Base-by-base conservation (phyloP, 2,888 invertebrate genomes). In the Catocala nupta region DNA sequence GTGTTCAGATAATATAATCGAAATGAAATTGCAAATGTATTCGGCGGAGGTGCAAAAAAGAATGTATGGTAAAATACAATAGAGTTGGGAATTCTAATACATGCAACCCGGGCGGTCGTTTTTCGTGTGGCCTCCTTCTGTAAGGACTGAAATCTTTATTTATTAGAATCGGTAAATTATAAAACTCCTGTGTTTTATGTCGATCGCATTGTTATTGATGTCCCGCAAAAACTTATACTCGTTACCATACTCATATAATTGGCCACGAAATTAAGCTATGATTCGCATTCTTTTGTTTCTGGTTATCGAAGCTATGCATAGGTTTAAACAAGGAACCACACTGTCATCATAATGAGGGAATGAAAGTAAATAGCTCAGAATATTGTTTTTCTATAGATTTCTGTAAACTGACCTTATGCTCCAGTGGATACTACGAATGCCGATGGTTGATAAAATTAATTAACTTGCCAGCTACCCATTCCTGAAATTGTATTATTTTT, bases 111-210 rank as follows among this genome's bases (percentile, higher is more conserved):
- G 94, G 94, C 90, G 94, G 94, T 91, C 92, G 85, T 94, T 94
- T 94, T 94, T 93, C 83, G 85, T 83, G 76, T 78, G 78, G 74
- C 65, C 81, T 81, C 81, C 77, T 81, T 84, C 84, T 84, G 84
- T 87, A 89, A 84, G 83, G 84, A 81, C 88, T 89, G 82, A 92
- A 93, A 93, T 93, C 93, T 93, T 94, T 94, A 93, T 94, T 93
- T 94, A 94, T 93, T 93, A 93, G 93, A 89, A 89, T 87, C 89
- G 83, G 88, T 89, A 91, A 91, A 90, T 90, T 91, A 91, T 91
- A 87, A 90, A 88, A 85, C 81, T 83, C 77, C 72, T 78, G 83
- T 88, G 88, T 90, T 91, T 91, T 91, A 89, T 87, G 81, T 82
- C 78, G 72, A 70, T 75, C 81, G 86, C 88, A 89, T 89, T 89